These are phyloP conservation scores for Propithecus coquereli DNA, from an alignment of 2,113 vertebrate species.

Conservation along the genomic window DNA sequence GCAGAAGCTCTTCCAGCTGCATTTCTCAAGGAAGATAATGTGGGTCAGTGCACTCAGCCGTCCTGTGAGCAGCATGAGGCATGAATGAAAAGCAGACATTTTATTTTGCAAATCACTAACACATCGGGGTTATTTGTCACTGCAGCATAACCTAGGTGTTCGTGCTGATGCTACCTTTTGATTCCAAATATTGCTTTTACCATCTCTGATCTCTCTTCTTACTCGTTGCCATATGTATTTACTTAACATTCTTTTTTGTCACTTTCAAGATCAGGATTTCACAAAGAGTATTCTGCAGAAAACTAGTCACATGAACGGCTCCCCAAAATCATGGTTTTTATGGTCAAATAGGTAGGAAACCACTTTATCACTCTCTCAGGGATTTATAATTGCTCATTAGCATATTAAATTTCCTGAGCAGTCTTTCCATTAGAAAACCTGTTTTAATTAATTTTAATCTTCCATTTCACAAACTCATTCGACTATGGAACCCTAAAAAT, in stretches of 20 bases:
- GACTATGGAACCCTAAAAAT: slow-evolving; percentile 64
- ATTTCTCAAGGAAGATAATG: background rate
- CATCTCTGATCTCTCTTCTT: background rate
- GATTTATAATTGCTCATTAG: slow-evolving; percentile 54
- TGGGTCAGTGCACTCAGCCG: background rate
- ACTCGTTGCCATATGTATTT: background rate
- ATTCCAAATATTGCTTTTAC: background rate
- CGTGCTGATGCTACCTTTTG: background rate
- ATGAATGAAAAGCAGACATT: background rate
- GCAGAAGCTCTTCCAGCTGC: background rate
- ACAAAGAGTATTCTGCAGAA: slow-evolving; percentile 7
- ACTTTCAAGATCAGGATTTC: background rate
- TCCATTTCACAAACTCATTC: slow-evolving; percentile 67
- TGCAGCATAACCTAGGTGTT: background rate
- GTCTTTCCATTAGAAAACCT: slow-evolving; percentile 49
- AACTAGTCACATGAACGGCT: background rate
- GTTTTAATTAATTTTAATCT: slow-evolving; percentile 71
- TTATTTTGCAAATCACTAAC: background rate
- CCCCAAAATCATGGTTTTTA: slow-evolving; percentile 12
- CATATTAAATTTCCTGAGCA: slow-evolving; percentile 58
- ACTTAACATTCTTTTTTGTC: background rate
- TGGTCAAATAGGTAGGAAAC: slow-evolving; percentile 27
- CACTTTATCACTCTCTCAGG: slow-evolving; percentile 15
- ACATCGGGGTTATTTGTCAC: background rate
- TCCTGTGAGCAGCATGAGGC: background rate